These are phyloP conservation scores for Eristalis arbustorum DNA, from an alignment of 2,888 invertebrate genomes.

Conservation along the genomic window DNA sequence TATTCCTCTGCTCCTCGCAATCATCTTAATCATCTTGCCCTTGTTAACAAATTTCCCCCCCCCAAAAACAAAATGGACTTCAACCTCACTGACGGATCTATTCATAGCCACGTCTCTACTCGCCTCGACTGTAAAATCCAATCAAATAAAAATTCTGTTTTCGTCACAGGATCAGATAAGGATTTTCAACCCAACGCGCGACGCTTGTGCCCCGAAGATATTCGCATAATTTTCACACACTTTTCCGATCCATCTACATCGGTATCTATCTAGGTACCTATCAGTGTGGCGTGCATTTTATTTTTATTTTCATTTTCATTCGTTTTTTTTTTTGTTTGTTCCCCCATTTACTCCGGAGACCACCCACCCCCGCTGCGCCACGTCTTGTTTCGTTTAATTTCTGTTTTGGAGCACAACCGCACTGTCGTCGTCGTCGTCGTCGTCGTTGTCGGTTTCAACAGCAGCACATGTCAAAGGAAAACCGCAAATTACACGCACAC, in stretches of 20 bases:
- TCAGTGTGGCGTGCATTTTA: background rate
- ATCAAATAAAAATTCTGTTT: background rate
- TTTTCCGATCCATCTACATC: background rate
- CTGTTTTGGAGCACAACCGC: background rate
- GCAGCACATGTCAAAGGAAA: conserved; percentile 48
- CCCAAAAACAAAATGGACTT: background rate
- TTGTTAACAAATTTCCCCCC: background rate
- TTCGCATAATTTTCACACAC: background rate
- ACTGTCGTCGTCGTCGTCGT: background rate
- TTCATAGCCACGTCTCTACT: background rate
- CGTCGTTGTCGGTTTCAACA: conserved; percentile 6
- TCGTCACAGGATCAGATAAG: conserved; percentile 24
- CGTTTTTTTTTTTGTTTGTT: background rate
- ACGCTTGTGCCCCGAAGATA: background rate
- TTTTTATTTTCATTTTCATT: background rate
- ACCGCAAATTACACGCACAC: conserved; percentile 54
- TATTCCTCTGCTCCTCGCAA: too few relatives aligned
- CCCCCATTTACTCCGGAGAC: background rate
- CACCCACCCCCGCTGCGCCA: background rate
- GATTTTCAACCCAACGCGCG: background rate
- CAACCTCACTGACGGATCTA: background rate
- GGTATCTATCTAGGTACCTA: background rate
- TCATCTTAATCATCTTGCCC: background rate
- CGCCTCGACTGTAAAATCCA: background rate
- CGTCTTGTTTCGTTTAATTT: background rate